A percentile compares a stretch with the other conserved stretches of the same genome.
Conservation (phyloP, 2,888 invertebrate species). For the Watsonalla cultraria region DNA sequence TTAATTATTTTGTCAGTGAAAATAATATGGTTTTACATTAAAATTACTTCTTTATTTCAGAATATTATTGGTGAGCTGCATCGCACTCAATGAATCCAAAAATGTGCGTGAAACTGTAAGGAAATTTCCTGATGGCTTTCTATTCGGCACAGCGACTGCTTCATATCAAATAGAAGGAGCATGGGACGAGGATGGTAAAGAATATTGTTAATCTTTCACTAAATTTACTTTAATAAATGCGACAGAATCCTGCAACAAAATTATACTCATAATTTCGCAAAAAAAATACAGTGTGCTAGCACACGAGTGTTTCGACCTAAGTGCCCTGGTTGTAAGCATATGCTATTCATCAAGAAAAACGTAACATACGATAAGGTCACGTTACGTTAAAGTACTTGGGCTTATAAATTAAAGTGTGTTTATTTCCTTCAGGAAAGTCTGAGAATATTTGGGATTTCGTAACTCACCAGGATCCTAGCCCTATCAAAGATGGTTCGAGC, state of each 20-base stretch:
- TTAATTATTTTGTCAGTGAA: not conserved
- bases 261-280: too few species aligned
- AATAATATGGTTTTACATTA: too few species aligned
- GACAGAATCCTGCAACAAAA: too few species aligned
- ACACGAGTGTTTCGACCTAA: constrained; percentile 5
- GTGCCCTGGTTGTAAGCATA: too few species aligned
- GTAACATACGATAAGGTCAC: too few species aligned
- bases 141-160: constrained; percentile 48
- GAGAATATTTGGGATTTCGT: constrained; percentile 82
- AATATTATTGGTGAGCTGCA: constrained; percentile 4
- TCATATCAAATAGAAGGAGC: constrained; percentile 75
- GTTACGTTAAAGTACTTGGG: not conserved
- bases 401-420: not conserved
- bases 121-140: constrained; percentile 36
- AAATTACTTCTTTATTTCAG: constrained; percentile 2
- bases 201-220: not conserved
- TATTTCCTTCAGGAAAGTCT: constrained; percentile 62
- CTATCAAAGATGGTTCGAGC: constrained; percentile 70
- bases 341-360: too few species aligned
- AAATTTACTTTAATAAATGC: too few species aligned
- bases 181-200: constrained; percentile 67
- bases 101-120: constrained; percentile 16
- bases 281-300: too few species aligned
- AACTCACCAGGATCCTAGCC: constrained; percentile 63
- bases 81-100: constrained; percentile 27